These are phyloP conservation scores for Oxygymnocypris stewartii DNA, from an alignment of 2,113 vertebrate genomes.

Conservation along the genomic window DNA sequence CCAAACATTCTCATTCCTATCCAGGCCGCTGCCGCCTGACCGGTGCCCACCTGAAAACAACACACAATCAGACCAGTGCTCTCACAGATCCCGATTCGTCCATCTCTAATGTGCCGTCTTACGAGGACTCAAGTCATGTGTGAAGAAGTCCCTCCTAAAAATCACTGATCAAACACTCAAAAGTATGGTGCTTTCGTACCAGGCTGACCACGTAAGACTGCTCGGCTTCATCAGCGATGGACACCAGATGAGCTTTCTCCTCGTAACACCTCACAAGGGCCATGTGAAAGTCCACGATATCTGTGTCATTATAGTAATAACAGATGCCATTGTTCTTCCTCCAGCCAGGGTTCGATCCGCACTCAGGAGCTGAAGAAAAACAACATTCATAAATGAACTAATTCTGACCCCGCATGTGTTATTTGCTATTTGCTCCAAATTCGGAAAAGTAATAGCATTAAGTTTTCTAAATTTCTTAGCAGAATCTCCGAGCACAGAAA, in stretches of 20 bases:
- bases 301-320: slow-evolving; percentile 79
- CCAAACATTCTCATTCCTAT: slow-evolving; percentile 73
- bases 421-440: not conserved
- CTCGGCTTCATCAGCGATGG: slow-evolving; percentile 68
- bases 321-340: slow-evolving; percentile 73
- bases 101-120: not conserved
- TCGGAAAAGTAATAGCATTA: not conserved
- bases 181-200: slow-evolving; percentile 57
- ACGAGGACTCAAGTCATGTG: not conserved
- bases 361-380: slow-evolving; percentile 69
- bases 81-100: not conserved
- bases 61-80: not conserved
- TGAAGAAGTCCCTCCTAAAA: not conserved
- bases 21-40: slow-evolving; percentile 67
- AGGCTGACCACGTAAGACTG: slow-evolving; percentile 74
- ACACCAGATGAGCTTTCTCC: slow-evolving; percentile 69
- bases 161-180: not conserved
- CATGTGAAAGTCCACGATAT: slow-evolving; percentile 71
- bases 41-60: slow-evolving; percentile 72
- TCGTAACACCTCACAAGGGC: slow-evolving; percentile 63
- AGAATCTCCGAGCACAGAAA: not conserved
- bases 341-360: slow-evolving; percentile 74
- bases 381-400: not conserved
- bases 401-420: not conserved
- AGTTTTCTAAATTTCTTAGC: not conserved